Conservation (phyloP, 2,113 vertebrate genomes). For the Lepus timidus region DNA sequence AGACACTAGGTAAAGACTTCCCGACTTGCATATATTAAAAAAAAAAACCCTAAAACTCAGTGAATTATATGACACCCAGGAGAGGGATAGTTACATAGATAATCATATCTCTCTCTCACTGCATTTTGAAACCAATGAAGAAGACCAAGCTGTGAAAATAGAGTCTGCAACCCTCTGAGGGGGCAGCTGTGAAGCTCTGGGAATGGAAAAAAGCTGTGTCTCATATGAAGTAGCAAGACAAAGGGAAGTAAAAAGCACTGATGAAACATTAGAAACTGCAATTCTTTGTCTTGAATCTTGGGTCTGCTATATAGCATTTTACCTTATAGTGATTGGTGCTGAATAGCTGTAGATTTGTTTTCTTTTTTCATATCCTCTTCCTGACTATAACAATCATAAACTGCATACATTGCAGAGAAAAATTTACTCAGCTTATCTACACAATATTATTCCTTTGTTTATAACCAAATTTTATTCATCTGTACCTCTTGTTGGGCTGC, state of each 20-base stretch:
- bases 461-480: constrained; percentile 67
- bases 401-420: constrained; percentile 52
- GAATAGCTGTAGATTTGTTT: constrained; percentile 52
- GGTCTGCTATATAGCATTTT: constrained; percentile 56
- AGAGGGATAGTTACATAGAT: neutral
- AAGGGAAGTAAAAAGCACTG: neutral
- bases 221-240: constrained; percentile 8
- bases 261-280: neutral
- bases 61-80: neutral
- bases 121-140: constrained; percentile 43
- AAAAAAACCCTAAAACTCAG: neutral
- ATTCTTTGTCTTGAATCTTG: constrained; percentile 5
- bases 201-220: constrained; percentile 35
- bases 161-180: neutral
- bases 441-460: constrained; percentile 53
- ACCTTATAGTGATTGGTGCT: constrained; percentile 9
- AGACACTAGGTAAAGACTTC: constrained; percentile 34
- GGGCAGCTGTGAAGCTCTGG: neutral
- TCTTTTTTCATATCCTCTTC: constrained; percentile 61
- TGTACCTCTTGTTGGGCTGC: neutral
- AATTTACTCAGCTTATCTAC: constrained; percentile 58
- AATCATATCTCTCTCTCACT: neutral
- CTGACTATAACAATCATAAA: constrained; percentile 73
- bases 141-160: neutral
- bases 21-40: neutral